phyloP scores from a whole-genome alignment of 1,140 invertebrate species.

The Pteromalus puparum region DNA sequence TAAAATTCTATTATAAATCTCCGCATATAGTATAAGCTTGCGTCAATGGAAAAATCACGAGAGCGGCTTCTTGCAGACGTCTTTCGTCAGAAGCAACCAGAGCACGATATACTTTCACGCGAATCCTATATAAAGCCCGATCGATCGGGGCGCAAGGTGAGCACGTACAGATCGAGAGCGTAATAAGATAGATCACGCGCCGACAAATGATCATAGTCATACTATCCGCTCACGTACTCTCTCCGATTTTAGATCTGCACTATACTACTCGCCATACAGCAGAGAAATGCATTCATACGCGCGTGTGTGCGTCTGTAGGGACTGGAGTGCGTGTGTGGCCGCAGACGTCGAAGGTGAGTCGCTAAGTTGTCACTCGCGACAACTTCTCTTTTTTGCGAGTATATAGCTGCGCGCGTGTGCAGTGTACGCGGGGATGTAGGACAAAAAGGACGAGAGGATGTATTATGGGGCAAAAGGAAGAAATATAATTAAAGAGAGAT shows the following conservation, averaged over 20 bases:
- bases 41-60: background rate
- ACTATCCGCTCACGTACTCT: slow-evolving; percentile 3
- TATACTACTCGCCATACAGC: too few relatives aligned
- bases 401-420: background rate
- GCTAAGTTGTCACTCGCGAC: slow-evolving; percentile 72
- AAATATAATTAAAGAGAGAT: background rate
- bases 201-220: slow-evolving; percentile 23
- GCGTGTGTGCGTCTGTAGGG: slow-evolving; percentile 17
- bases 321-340: slow-evolving; percentile 67
- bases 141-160: background rate
- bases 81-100: background rate
- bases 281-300: background rate
- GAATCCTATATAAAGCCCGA: slow-evolving; percentile 8
- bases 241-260: background rate
- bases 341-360: slow-evolving; percentile 66
- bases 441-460: background rate
- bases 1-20: too few relatives aligned
- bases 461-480: background rate
- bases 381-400: slow-evolving; percentile 66
- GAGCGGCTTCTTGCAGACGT: background rate
- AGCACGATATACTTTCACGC: slow-evolving; percentile 2
- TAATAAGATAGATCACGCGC: slow-evolving; percentile 11
- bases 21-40: too few relatives aligned
- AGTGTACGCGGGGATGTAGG: background rate
- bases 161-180: background rate